Evolutionary conservation across 2,888 invertebrate genomes (phyloP).

Genomic region (Anarsia innoxiella): DNA sequence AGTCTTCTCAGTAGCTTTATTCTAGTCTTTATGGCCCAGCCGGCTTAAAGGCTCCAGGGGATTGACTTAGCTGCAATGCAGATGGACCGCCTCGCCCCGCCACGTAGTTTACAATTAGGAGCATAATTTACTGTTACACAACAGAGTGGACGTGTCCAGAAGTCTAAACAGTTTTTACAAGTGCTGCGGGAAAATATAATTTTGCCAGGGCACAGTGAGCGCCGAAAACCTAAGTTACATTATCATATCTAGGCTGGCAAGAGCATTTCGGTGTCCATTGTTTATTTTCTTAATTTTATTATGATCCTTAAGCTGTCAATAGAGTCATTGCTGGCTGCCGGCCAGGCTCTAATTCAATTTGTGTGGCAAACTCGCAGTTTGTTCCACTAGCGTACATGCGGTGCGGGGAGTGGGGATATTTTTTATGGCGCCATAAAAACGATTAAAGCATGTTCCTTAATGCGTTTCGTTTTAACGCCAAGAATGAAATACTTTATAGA

Average conservation of each 20-base stretch:
- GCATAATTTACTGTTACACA: constrained; percentile 11
- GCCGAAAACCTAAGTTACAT: neutral
- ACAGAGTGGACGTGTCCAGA: constrained; percentile 12
- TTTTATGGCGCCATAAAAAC: constrained; percentile 43
- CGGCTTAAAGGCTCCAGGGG: constrained; percentile 24
- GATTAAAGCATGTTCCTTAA: constrained; percentile 41
- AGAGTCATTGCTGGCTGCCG: constrained; percentile 31
- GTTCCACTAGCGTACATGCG: constrained; percentile 28
- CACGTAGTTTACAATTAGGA: constrained; percentile 15
- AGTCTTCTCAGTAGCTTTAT: constrained; percentile 32
- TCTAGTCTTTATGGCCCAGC: constrained; percentile 26
- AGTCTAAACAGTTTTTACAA: constrained; percentile 3
- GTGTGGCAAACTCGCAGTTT: constrained; percentile 30
- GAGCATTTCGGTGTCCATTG: constrained; percentile 5
- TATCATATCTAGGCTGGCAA: constrained; percentile 1
- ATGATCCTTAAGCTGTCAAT: constrained; percentile 30
- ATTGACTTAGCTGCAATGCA: constrained; percentile 36
- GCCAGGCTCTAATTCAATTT: constrained; percentile 56
- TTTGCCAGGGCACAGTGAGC: neutral
- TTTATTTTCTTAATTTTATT: constrained; percentile 4
- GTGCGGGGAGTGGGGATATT: constrained; percentile 30
- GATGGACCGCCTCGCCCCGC: constrained; percentile 21
- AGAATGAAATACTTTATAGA: constrained; percentile 4
- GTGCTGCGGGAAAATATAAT: neutral
- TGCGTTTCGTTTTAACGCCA: constrained; percentile 26